These are phyloP conservation scores for Drosophila ananassae DNA, from an alignment of 1,140 invertebrate genomes.

Conservation along the genomic window DNA sequence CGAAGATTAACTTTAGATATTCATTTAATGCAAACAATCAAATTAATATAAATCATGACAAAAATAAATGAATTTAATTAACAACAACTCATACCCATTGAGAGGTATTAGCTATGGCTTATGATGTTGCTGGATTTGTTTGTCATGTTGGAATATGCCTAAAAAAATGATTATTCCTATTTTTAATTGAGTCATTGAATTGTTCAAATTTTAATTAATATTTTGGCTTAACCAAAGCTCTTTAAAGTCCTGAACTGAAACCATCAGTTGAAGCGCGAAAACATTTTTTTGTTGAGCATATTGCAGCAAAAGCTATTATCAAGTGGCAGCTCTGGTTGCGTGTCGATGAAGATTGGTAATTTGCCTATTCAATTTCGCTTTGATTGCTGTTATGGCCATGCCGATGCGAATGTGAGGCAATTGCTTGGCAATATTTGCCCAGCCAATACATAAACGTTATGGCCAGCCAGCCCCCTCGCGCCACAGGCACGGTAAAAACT, in stretches of 20 bases:
- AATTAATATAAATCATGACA: slow-evolving; percentile 41
- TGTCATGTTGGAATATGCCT: background rate
- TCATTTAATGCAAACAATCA: slow-evolving; percentile 26
- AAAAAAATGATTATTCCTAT: background rate
- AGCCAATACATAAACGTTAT: slow-evolving; percentile 59
- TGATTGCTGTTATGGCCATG: slow-evolving; percentile 43
- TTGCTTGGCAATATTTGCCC: slow-evolving; percentile 57
- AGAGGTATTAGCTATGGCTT: slow-evolving; percentile 35
- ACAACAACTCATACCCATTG: slow-evolving; percentile 52
- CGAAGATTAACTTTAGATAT: slow-evolving; percentile 40
- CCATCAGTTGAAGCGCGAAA: background rate
- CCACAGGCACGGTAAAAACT: slow-evolving; percentile 35
- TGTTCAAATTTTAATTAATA: background rate
- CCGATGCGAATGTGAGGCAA: slow-evolving; percentile 43
- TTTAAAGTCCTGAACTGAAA: background rate
- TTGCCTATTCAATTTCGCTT: slow-evolving; percentile 54
- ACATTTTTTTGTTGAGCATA: background rate
- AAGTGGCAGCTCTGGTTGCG: slow-evolving; percentile 2
- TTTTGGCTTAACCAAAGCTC: background rate
- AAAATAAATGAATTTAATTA: slow-evolving; percentile 30
- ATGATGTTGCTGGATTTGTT: background rate
- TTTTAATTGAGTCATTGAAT: background rate
- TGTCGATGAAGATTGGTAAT: slow-evolving; percentile 43
- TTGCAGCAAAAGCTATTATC: background rate
- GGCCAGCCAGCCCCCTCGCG: slow-evolving; percentile 43